These are phyloP conservation scores for Myotis myotis DNA, from an alignment of 2,797 vertebrate genomes.

Conservation along the genomic window DNA sequence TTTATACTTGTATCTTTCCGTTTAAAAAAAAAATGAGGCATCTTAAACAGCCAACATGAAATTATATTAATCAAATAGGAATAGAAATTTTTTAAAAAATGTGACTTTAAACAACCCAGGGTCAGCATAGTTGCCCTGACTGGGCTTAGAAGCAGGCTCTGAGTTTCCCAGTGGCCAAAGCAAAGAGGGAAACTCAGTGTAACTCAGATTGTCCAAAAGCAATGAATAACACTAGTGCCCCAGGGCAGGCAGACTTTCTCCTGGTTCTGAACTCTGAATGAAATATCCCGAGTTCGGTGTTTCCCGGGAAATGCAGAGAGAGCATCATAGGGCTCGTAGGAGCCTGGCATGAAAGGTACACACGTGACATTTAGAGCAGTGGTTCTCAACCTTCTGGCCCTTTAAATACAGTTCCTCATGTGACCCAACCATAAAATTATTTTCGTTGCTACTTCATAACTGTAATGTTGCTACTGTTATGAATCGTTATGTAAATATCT, in stretches of 20 bases:
- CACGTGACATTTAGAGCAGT: background rate
- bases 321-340: background rate
- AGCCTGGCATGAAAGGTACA: background rate
- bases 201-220: background rate
- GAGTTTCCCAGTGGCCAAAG: constrained; percentile 51
- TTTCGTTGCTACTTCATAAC: too few relatives aligned
- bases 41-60: background rate
- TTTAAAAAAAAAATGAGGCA: constrained; percentile 1
- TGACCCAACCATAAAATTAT: too few relatives aligned
- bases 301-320: background rate
- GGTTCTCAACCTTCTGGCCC: too few relatives aligned
- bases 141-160: background rate
- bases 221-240: background rate
- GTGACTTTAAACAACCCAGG: background rate
- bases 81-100: background rate
- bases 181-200: background rate
- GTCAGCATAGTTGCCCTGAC: background rate
- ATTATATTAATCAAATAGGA: background rate
- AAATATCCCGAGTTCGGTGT: background rate
- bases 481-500: too few relatives aligned
- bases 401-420: too few relatives aligned
- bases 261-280: background rate
- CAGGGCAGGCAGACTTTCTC: background rate
- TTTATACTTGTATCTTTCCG: constrained; percentile 39
- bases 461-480: too few relatives aligned